Base-by-base conservation (phyloP, 2,888 invertebrate species). In the Volucella inanis region DNA sequence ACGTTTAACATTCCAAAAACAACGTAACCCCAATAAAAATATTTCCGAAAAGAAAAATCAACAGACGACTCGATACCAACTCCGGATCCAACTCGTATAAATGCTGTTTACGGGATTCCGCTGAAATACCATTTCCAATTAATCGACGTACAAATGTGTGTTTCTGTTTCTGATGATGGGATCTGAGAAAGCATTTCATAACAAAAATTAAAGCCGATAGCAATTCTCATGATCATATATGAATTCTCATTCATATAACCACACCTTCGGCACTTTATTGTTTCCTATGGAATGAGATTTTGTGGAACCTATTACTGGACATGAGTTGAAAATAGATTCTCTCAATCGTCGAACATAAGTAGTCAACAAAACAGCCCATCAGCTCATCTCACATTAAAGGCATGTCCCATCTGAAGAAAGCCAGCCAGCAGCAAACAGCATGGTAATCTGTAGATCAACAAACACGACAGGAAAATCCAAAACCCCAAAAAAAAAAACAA, bases 151-250 rank as follows among this genome's bases (percentile, higher is more conserved):
- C 39, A 64, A 72, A 62, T 54, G 54, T 55, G 18, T 41, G 31
- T 54, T 3, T 55, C 31, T 14, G 38, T 11, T 1, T 3, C 11
- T 11, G 41, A 12, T 3, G 62, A 8, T 39, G 55, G n/a, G n/a
- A n/a, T 47, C 31, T 49, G 8, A 59, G 41, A 74, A 79, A 54
- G 41, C 59, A 75, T 65, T 62, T 74, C 68, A 54, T 55, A 72
- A 67, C 68, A 78, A 78, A 31, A 83, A 68, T 55, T 65, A 47
- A 39, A 57, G 18, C 62, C 14, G 43, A 57, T 64, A 76, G 57
- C 64, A 83, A 83, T 82, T 83, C 70, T 57, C 64, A 77, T 61
- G 15, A 64, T 57, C n/a, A n/a, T n/a, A n/a, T n/a, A n/a, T n/a
- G n/a, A n/a, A n/a, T n/a, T n/a, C n/a, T n/a, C n/a, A n/a, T n/a